Evolutionary conservation across 2,113 vertebrate species (phyloP).

Genomic region (Zingel zingel): DNA sequence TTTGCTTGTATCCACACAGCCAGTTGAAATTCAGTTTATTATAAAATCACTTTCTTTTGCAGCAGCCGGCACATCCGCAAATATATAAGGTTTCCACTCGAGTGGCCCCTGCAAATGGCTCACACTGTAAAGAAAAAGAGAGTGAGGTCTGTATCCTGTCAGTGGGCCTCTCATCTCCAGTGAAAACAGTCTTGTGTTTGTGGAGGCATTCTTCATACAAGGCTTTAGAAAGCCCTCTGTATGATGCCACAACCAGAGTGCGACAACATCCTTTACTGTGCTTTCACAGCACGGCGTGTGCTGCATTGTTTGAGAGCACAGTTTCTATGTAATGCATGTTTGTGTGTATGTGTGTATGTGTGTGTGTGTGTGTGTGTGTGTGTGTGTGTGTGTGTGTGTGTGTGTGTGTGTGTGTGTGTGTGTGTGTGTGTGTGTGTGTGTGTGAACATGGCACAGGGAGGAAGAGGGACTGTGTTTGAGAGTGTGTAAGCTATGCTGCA

Average conservation of each 20-base stretch:
- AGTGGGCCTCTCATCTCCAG: constrained; percentile 67
- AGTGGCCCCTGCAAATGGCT: constrained; percentile 58
- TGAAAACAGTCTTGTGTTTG: constrained; percentile 42
- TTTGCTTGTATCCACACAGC: not conserved
- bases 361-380: not conserved
- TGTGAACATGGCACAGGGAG: constrained; percentile 4
- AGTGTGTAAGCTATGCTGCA: constrained; percentile 31
- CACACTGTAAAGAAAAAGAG: constrained; percentile 44
- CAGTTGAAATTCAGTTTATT: constrained; percentile 18
- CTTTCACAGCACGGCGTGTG: constrained; percentile 29
- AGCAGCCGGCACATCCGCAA: constrained; percentile 3
- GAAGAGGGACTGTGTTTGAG: constrained; percentile 23
- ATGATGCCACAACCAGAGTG: constrained; percentile 54
- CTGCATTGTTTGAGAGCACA: constrained; percentile 36
- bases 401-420: not conserved
- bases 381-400: not conserved
- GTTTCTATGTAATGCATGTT: constrained; percentile 20
- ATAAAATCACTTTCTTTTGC: constrained; percentile 12
- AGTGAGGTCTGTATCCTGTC: constrained; percentile 68
- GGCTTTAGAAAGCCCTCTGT: constrained; percentile 56
- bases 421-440: not conserved
- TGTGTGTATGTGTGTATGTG: not conserved
- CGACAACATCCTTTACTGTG: constrained; percentile 48
- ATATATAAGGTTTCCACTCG: constrained; percentile 39
- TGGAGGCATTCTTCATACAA: constrained; percentile 53